A percentile compares a stretch with the other conserved stretches of the same genome.
phyloP scores from a whole-genome alignment of 1,140 invertebrate species.

The Bombus affinis region DNA sequence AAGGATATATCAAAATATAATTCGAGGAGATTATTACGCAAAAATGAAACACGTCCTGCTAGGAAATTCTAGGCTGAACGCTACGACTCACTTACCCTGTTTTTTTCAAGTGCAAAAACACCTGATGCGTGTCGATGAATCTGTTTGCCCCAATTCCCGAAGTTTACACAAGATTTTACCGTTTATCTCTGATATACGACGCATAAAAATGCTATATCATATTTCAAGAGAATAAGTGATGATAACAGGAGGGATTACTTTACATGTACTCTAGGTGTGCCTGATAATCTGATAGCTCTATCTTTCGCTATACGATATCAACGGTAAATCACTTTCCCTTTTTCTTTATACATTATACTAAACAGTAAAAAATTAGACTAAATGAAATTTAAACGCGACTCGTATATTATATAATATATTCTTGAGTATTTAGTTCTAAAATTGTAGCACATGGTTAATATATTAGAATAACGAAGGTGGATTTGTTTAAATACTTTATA shows the following conservation, averaged over 20 bases:
- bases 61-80: background rate
- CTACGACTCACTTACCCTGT: background rate
- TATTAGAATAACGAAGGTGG: no score
- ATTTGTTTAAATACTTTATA: no score
- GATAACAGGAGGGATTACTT: slow-evolving; percentile 15
- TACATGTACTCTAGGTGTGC: background rate
- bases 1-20: no score
- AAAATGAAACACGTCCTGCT: no score
- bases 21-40: no score
- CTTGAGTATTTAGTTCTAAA: no score
- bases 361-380: background rate
- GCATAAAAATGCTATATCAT: slow-evolving; percentile 16
- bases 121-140: background rate
- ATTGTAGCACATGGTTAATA: no score
- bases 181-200: slow-evolving; percentile 13
- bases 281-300: slow-evolving; percentile 11
- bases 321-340: background rate
- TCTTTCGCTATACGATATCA: background rate
- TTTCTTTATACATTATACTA: background rate
- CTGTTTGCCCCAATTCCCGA: slow-evolving; percentile 20
- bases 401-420: background rate
- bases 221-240: background rate
- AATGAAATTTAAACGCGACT: background rate
- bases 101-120: background rate
- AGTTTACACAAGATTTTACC: slow-evolving; percentile 33